Evolutionary conservation across 2,888 invertebrate species (phyloP).

Genomic region (Philereme vetulata): DNA sequence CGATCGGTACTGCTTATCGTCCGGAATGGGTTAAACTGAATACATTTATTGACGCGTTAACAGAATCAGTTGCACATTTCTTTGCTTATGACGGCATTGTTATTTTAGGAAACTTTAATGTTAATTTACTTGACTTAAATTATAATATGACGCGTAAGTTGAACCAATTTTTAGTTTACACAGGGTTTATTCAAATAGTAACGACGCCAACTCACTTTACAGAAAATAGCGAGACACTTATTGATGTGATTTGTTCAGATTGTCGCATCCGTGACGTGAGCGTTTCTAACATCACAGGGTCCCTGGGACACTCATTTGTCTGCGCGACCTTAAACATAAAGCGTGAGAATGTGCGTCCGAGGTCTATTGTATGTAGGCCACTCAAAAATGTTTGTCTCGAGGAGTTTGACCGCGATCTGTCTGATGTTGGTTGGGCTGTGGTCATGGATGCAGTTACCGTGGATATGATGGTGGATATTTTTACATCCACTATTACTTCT

Average conservation of each 20-base stretch:
- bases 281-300: too few species aligned
- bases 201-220: conserved; percentile 1
- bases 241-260: not conserved
- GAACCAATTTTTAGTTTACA: not conserved
- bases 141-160: not conserved
- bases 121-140: not conserved
- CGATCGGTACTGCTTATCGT: conserved; percentile 2
- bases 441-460: too few species aligned
- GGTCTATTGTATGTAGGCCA: too few species aligned
- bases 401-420: too few species aligned
- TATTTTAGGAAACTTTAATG: not conserved
- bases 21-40: not conserved
- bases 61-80: not conserved
- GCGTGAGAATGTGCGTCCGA: too few species aligned
- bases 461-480: too few species aligned
- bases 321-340: too few species aligned
- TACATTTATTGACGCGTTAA: not conserved
- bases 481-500: too few species aligned
- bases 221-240: not conserved
- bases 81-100: not conserved
- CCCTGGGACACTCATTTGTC: too few species aligned
- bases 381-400: too few species aligned
- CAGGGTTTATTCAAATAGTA: not conserved
- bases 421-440: too few species aligned
- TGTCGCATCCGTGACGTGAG: too few species aligned